Base-by-base conservation (phyloP, 1,140 invertebrate genomes). In the Spodoptera litura region DNA sequence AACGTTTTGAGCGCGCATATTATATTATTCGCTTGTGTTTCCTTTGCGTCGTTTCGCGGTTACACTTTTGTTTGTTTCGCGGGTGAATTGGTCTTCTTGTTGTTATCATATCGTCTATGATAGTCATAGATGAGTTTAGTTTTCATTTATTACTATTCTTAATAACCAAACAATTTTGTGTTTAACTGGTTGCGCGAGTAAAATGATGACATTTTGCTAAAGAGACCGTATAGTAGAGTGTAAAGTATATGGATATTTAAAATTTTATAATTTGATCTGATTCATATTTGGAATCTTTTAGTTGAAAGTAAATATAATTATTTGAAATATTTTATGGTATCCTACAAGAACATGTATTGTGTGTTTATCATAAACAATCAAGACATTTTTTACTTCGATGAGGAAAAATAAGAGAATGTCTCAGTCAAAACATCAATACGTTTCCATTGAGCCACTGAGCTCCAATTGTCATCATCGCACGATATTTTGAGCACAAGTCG, bases 401-500 rank as follows among this genome's bases (percentile, higher is more conserved):
- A 38, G 38, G 44, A 64, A 64, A 35, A 64, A 49, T 44, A 64
- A 35, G 12, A 20, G 15, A 52, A 62, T 4, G 5, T 64, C 44
- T 13, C 49, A 52, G n/a, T 53, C 13, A 58, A 64, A 75, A 75
- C 72, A 74, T 74, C 70, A 52, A 74, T 59, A 62, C 27, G 59
- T 76, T 27, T 31, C 31, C 74, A 55, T 8, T 55, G 52, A 56
- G 51, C 31, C 74, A 38, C 15, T 55, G 52, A 56, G 51, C 61
- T 5, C 35, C 51, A 77, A 64, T 66, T 15, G 53, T 35, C 62
- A 58, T 68, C 51, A 77, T 68, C 38, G 27, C 20, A 66, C 61
- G 31, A 87, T 79, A 85, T 85, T 82, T 79, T 71, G 79, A 75
- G 62, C 59, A 35, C 31, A 66, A 64, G 25, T 74, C 77, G 56